Conservation (phyloP, 2,888 invertebrate species). For the Sericinus montela region DNA sequence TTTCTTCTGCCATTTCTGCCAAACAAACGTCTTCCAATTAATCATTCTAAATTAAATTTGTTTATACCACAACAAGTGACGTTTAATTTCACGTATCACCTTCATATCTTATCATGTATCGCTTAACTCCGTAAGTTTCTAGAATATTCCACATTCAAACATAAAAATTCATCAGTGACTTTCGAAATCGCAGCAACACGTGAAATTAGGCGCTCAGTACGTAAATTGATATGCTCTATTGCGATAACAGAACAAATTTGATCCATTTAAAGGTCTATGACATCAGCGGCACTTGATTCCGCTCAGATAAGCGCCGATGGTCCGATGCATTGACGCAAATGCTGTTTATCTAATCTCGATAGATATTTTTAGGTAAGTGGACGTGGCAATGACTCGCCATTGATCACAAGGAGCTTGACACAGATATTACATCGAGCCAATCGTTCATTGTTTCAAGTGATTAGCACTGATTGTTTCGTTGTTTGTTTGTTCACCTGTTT, state of each 20-base stretch:
- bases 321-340: constrained; percentile 35
- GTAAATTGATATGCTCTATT: constrained; percentile 13
- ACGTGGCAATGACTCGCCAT: constrained; percentile 23
- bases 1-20: too few species aligned
- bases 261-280: constrained; percentile 34
- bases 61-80: too few species aligned
- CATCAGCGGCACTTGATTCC: constrained; percentile 27
- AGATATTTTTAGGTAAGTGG: constrained; percentile 24
- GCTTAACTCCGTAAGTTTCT: background rate
- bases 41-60: too few species aligned
- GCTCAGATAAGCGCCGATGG: constrained; percentile 27
- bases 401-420: constrained; percentile 27
- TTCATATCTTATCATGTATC: too few species aligned
- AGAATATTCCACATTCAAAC: background rate
- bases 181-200: constrained; percentile 2
- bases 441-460: background rate
- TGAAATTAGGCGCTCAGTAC: constrained; percentile 16
- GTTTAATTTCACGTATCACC: too few species aligned
- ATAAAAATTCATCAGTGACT: background rate
- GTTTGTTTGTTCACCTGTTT: background rate
- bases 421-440: constrained; percentile 2
- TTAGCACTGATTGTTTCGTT: background rate
- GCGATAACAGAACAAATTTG: constrained; percentile 23
- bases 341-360: constrained; percentile 30
- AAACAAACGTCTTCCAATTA: too few species aligned